A percentile compares a stretch with the other conserved stretches of the same genome.
Conservation (phyloP, 2,113 vertebrate species). For the Spea multiplicata region DNA sequence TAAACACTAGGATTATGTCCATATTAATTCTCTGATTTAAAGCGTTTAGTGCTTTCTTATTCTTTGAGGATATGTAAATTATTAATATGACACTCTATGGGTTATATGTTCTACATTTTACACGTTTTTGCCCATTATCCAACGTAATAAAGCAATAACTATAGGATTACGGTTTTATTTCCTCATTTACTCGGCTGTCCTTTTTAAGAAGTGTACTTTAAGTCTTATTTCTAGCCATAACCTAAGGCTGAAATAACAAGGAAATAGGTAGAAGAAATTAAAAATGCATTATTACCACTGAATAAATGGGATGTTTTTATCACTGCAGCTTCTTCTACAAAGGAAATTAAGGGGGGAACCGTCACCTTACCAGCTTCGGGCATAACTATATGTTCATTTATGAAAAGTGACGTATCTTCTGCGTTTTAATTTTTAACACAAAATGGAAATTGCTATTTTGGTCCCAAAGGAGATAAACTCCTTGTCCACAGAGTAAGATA, state of each 20-base stretch:
- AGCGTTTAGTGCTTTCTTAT: background rate
- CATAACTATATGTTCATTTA: no score
- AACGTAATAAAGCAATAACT: background rate
- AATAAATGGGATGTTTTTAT: background rate
- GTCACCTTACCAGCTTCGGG: no score
- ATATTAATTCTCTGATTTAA: constrained; percentile 2
- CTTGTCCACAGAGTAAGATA: no score
- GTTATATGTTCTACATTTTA: background rate
- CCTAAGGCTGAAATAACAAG: background rate
- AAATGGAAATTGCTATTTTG: no score
- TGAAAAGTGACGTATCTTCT: no score
- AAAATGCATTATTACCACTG: constrained; percentile 13
- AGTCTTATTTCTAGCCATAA: background rate
- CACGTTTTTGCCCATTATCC: background rate
- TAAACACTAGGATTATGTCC: background rate
- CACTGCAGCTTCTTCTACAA: background rate
- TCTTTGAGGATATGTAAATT: background rate
- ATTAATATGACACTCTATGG: background rate
- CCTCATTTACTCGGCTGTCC: background rate
- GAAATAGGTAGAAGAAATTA: background rate
- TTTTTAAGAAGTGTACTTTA: background rate
- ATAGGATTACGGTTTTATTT: background rate
- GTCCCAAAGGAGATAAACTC: no score
- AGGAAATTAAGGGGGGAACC: background rate
- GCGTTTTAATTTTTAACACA: no score